A percentile compares a stretch with the other conserved stretches of the same genome.
Evolutionary conservation across 1,140 invertebrate genomes (phyloP).

Genomic region (Augochlora pura): DNA sequence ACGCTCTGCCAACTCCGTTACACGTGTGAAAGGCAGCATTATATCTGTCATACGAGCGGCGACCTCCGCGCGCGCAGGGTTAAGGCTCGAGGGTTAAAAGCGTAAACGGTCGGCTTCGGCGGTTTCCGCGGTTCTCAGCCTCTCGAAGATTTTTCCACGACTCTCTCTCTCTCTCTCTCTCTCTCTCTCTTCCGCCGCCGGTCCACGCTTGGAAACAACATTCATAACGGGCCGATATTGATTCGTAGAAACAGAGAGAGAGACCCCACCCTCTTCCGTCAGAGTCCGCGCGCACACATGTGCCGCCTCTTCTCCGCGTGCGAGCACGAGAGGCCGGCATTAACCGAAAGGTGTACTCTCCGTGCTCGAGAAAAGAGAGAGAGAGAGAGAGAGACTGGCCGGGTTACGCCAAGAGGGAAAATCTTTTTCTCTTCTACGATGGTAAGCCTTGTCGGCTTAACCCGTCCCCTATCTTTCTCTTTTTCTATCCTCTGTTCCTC

Average conservation of each 20-base stretch:
- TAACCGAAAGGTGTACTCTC: constrained; percentile 46
- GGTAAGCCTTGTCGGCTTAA: constrained; percentile 30
- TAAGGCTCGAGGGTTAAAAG: neutral
- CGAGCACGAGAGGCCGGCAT: constrained; percentile 27
- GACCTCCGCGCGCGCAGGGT: neutral
- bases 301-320: neutral
- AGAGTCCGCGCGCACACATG: neutral
- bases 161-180: too few relatives aligned
- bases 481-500: neutral
- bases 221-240: constrained; percentile 52
- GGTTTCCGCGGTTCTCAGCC: constrained; percentile 30
- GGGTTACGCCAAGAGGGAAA: constrained; percentile 33
- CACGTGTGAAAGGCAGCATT: too few relatives aligned
- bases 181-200: constrained; percentile 7
- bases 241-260: constrained; percentile 47
- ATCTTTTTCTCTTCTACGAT: constrained; percentile 35
- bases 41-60: neutral
- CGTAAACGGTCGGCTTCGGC: too few relatives aligned
- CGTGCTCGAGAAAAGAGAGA: constrained; percentile 3
- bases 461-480: neutral
- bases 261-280: constrained; percentile 11
- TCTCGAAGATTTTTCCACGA: constrained; percentile 54
- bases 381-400: neutral
- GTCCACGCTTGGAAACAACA: constrained; percentile 32
- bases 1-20: too few relatives aligned